phyloP scores from a whole-genome alignment of 64 coral and sea anemone species.

The Stichodactyla helianthus region DNA sequence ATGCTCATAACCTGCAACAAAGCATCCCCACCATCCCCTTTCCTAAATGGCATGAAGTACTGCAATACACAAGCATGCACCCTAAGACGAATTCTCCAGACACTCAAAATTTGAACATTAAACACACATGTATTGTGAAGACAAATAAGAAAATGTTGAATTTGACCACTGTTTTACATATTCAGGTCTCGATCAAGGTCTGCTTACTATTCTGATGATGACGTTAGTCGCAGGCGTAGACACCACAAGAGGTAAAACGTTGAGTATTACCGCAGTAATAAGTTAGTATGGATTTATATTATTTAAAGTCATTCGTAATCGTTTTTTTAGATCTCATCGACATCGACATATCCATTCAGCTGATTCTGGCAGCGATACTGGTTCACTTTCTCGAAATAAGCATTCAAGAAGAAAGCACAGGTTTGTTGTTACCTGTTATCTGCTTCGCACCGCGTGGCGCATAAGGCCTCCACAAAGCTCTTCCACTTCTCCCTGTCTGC shows the following conservation, averaged over 20 bases:
- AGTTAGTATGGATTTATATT: background rate
- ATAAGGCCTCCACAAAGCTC: too few relatives aligned
- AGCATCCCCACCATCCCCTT: too few relatives aligned
- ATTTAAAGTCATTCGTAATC: background rate
- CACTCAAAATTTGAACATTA: too few relatives aligned
- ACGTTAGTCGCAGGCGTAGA: constrained; percentile 60
- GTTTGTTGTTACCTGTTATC: background rate
- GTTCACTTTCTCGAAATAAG: background rate
- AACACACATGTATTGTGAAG: too few relatives aligned
- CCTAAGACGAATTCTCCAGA: too few relatives aligned
- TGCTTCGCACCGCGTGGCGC: too few relatives aligned
- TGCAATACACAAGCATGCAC: too few relatives aligned
- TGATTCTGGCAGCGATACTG: constrained; percentile 68
- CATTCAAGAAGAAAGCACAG: background rate
- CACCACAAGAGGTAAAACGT: constrained; percentile 42
- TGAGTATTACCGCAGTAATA: background rate
- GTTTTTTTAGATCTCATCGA: constrained; percentile 43
- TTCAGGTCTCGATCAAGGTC: constrained; percentile 52
- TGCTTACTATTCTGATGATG: constrained; percentile 81
- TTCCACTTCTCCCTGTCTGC: too few relatives aligned
- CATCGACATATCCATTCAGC: constrained; percentile 60
- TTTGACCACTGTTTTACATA: background rate
- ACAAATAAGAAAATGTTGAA: too few relatives aligned
- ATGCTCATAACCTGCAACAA: too few relatives aligned
- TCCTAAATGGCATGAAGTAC: too few relatives aligned